Evolutionary conservation across 2,888 invertebrate genomes (phyloP).

Genomic region (Netelia virgata): DNA sequence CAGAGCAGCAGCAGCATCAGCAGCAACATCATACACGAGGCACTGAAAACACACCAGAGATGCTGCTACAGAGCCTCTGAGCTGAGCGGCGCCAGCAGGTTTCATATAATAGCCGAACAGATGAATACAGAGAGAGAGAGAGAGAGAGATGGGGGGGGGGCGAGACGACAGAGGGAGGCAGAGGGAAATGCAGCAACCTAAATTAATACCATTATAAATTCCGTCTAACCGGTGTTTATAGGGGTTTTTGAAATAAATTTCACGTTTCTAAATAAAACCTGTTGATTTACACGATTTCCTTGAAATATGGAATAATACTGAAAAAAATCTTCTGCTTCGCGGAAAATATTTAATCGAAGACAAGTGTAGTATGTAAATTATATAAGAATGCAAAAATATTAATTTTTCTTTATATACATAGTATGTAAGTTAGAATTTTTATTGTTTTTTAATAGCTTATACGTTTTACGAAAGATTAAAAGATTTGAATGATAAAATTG

Average conservation of each 20-base stretch:
- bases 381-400: no score
- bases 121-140: conserved; percentile 1
- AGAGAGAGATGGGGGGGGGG: not conserved
- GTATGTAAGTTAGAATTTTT: no score
- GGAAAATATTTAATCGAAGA: no score
- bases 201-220: conserved; percentile 44
- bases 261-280: not conserved
- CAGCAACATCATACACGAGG: conserved; percentile 11
- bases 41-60: conserved; percentile 33
- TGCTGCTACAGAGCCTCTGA: not conserved
- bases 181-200: conserved; percentile 20
- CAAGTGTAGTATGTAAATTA: no score
- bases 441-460: no score
- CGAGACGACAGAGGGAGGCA: no score
- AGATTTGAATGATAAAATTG: no score
- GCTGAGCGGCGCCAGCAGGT: conserved; percentile 23
- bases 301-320: not conserved
- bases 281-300: not conserved
- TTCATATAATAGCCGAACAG: conserved; percentile 22
- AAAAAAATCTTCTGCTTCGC: no score
- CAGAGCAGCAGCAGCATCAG: conserved; percentile 15
- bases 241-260: not conserved
- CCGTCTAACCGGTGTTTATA: conserved; percentile 12
- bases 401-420: no score
- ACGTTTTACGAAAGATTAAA: no score